These are phyloP conservation scores for Trilocha varians DNA, from an alignment of 2,888 invertebrate genomes.

Conservation along the genomic window DNA sequence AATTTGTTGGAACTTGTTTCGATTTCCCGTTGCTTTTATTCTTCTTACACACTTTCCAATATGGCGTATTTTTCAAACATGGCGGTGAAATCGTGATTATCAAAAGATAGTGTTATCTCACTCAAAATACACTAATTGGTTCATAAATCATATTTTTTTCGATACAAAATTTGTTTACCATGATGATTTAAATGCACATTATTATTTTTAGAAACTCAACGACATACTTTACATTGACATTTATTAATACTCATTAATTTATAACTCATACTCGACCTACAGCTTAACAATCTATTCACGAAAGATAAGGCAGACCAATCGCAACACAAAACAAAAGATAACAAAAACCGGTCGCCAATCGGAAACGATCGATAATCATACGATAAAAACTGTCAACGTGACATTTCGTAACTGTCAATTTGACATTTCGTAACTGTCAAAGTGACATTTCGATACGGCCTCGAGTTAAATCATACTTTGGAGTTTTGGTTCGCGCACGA, in stretches of 20 bases:
- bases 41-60: not conserved
- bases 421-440: not conserved
- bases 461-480: conserved; percentile 21
- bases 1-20: no score
- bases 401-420: not conserved
- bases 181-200: no score
- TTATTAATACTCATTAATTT: no score
- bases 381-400: not conserved
- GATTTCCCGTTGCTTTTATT: no score
- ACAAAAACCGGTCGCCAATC: not conserved
- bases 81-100: not conserved
- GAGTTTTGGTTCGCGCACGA: conserved; percentile 19
- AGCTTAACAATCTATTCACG: no score
- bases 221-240: no score
- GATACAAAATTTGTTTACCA: no score
- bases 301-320: not conserved
- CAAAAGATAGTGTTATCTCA: no score
- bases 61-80: not conserved
- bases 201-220: no score
- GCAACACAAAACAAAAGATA: not conserved
- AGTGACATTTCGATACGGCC: conserved; percentile 5
- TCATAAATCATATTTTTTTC: no score
- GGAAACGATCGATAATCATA: not conserved
- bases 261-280: no score
- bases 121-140: no score